phyloP scores from a whole-genome alignment of 30 jellyfish, hydroid and myxozoan species.

The Cassiopea xamachana region DNA sequence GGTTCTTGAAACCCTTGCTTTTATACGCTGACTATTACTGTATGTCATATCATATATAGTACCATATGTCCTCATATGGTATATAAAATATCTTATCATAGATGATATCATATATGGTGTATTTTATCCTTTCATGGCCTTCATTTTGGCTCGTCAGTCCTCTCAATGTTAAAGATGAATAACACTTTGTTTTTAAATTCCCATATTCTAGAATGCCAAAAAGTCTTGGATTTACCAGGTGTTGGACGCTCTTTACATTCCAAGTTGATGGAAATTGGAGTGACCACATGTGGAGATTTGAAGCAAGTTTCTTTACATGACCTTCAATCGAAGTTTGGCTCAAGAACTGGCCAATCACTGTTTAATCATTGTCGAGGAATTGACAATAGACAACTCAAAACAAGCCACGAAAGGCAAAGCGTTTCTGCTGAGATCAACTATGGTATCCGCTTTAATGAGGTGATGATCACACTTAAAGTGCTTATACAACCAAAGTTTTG shows the following conservation, averaged over 20 bases:
- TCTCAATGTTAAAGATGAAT: not conserved
- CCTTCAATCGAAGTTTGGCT: constrained; percentile 87
- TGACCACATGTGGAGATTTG: constrained; percentile 79
- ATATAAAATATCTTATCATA: too few relatives aligned
- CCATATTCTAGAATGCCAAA: constrained; percentile 60
- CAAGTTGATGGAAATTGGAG: constrained; percentile 60
- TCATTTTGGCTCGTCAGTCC: not conserved
- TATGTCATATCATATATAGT: too few relatives aligned
- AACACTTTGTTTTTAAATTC: too few relatives aligned
- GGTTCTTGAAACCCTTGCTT: too few relatives aligned
- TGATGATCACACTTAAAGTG: too few relatives aligned
- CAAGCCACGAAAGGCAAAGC: constrained; percentile 91
- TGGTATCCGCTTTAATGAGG: constrained; percentile 93
- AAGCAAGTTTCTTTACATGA: constrained; percentile 51
- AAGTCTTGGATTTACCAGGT: constrained; percentile 90
- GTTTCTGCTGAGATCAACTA: constrained; percentile 97
- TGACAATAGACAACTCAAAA: constrained; percentile 73
- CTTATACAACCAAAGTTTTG: too few relatives aligned
- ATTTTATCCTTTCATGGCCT: not conserved
- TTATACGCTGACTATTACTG: too few relatives aligned
- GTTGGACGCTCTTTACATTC: constrained; percentile 81
- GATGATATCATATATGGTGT: too few relatives aligned
- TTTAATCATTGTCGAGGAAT: constrained; percentile 86
- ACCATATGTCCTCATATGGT: too few relatives aligned
- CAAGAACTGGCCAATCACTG: constrained; percentile 81